These are phyloP conservation scores for Psittacara wagleri DNA, from an alignment of 2,113 vertebrate genomes.

Conservation along the genomic window DNA sequence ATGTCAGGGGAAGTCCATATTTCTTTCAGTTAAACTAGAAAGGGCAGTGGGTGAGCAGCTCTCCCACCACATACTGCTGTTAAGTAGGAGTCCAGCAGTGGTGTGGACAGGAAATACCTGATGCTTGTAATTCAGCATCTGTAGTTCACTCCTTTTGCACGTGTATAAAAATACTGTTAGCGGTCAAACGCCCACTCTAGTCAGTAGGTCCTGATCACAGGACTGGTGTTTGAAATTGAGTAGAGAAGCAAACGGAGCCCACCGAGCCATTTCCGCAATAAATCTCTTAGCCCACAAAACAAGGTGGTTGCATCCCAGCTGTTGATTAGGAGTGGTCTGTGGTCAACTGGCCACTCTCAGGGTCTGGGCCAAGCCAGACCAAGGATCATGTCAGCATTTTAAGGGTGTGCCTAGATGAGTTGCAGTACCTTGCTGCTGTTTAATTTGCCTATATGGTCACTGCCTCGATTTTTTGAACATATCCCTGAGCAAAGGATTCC, in stretches of 20 bases:
- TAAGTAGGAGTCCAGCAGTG: background rate
- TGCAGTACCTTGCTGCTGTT: background rate
- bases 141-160: background rate
- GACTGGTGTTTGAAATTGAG: background rate
- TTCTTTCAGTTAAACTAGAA: background rate
- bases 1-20: background rate
- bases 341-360: background rate
- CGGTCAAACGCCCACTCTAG: background rate
- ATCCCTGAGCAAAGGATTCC: background rate
- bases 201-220: background rate
- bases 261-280: rapidly evolving
- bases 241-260: background rate
- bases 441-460: background rate
- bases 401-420: background rate
- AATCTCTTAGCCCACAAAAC: background rate
- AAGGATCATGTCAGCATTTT: background rate
- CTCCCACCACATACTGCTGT: background rate
- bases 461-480: rapidly evolving
- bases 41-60: background rate
- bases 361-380: background rate
- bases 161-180: background rate
- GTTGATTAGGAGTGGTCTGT: background rate
- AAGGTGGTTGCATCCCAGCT: background rate
- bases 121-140: background rate
- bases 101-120: background rate